Evolutionary conservation across 2,888 invertebrate species (phyloP), one percentile per base, ranked within the genome.

Genomic region (Nephrotoma appendiculata): DNA sequence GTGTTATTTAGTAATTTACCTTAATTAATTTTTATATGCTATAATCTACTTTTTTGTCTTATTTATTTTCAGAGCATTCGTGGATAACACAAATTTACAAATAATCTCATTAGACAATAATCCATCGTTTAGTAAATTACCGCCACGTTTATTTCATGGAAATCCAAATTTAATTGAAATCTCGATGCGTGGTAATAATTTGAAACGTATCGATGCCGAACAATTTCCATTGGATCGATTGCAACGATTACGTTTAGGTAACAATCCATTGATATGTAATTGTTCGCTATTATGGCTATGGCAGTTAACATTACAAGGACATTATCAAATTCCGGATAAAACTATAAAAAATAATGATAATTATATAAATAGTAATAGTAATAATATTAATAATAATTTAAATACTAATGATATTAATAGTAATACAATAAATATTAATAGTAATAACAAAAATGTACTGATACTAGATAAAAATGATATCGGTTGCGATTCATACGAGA

Each of bases 231-330:
- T 97, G 89, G 96, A 97, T 90, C 95, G 95, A 89, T 92, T 97
- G 88, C 93, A 94, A 89, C 94, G 94, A 87, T 92, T 97, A 45
- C 94, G 95, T 88, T 93, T 97, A 86, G 95, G 96, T 45, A 96
- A 96, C 44, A 97, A 97, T 92, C 97, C 97, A 0, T 93, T 97
- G 88, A 93, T 94, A 87, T 97, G 97, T 92, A 97, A 97, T 91
- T 97, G 97, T 90, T 96, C 97, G 86, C 92, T 97, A 87, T 93
- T 96, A 88, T 97, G 97, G 97, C 92, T 97, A 83, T 96, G 96
- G 96, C 95, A 95, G 89, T 92, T 97, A 85, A 93, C 91, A 86
- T 6, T 88, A 31, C 84, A 84, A 86, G 86, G 86, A 86, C 86
- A 86, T 41, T 52, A 52, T 52, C 52, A 86, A 15, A 48, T 45